Percentiles rank a stretch among this genome's conserved stretches.
These are phyloP conservation scores for Nudaria mundana DNA, from an alignment of 2,888 invertebrate genomes.

Conservation along the genomic window DNA sequence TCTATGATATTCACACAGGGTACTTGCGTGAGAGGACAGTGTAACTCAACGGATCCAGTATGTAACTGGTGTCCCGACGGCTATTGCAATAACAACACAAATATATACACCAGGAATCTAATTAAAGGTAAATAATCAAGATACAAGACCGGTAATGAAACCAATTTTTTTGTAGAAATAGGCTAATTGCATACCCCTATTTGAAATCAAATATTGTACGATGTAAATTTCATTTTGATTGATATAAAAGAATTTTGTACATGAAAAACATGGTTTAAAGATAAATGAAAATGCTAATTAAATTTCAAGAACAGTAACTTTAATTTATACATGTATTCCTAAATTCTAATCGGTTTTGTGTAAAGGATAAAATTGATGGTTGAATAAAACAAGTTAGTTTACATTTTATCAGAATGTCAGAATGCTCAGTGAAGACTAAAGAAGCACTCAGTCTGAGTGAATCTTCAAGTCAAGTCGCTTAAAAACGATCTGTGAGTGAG, in stretches of 20 bases:
- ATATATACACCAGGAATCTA: slow-evolving; percentile 54
- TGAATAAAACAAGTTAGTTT: slow-evolving; percentile 16
- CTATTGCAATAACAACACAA: slow-evolving; percentile 71
- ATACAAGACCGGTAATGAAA: too few species aligned
- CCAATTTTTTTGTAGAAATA: too few species aligned
- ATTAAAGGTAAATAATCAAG: slow-evolving; percentile 54
- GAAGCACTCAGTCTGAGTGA: slow-evolving; percentile 18
- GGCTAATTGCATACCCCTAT: too few species aligned
- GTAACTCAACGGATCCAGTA: slow-evolving; percentile 59
- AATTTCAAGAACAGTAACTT: not conserved
- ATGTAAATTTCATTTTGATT: too few species aligned
- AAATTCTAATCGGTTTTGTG: slow-evolving; percentile 6
- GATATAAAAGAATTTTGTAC: too few species aligned
- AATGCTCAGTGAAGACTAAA: slow-evolving; percentile 9
- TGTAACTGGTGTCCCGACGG: slow-evolving; percentile 76
- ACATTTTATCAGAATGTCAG: slow-evolving; percentile 23
- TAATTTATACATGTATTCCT: slow-evolving; percentile 8
- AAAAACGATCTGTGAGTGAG: slow-evolving; percentile 9
- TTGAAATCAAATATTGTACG: too few species aligned
- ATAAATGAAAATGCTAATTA: not conserved
- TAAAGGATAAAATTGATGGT: slow-evolving; percentile 14
- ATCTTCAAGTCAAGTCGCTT: slow-evolving; percentile 1
- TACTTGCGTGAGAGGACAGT: slow-evolving; percentile 71
- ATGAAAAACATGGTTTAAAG: too few species aligned
- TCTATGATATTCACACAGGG: slow-evolving; percentile 44